Evolutionary conservation across 2,888 invertebrate genomes (phyloP), one percentile per base, ranked within the genome.

Genomic region (Leptodirus hochenwartii): DNA sequence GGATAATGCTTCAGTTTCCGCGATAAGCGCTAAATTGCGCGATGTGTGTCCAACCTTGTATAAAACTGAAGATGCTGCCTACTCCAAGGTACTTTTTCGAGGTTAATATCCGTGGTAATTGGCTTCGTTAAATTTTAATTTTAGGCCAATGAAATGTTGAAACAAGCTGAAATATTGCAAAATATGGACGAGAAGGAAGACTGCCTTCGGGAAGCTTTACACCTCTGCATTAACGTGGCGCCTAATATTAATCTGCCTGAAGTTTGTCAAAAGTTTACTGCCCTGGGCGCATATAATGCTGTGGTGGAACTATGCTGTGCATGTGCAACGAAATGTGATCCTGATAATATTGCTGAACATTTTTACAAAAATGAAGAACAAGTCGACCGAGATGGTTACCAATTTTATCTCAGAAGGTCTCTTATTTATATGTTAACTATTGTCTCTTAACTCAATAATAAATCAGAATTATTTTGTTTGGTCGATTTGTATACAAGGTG

Each of bases 1-100:
- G 32, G 96, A 98, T 51, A 88, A 91, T 50, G 93, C 95, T 1
- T 85, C 87, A 2, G 87, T 93, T 2, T 87, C 88, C 49, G 74
- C 84, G 2, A 85, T 98, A 36, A 93, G 88, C 35, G 63, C 69
- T 14, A 79, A 79, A 47, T 57, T 98, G 31, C 64, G 93, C 26
- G 80, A 88, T 44, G 68, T 87, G 2, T 98, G 96, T 47, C 96
- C 98, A 0, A 79, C 80, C 41, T 62, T 98, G 15, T 98, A 93
- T 51, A 76, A 82, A 38, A 76, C 76, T 44, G 95, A 96, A 60
- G 96, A 98, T 56, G 95, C 93, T 3, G 81, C 87, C 8, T 88
- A 87, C 44, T 87, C 93, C 2, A 93, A 93, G 62, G 88, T 85
- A 54, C 47, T 25, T 30, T 8, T 20, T 6, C n/a, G 20, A 20